These are phyloP conservation scores for Protaetia brevitarsis DNA, from an alignment of 1,140 invertebrate genomes.

Conservation along the genomic window DNA sequence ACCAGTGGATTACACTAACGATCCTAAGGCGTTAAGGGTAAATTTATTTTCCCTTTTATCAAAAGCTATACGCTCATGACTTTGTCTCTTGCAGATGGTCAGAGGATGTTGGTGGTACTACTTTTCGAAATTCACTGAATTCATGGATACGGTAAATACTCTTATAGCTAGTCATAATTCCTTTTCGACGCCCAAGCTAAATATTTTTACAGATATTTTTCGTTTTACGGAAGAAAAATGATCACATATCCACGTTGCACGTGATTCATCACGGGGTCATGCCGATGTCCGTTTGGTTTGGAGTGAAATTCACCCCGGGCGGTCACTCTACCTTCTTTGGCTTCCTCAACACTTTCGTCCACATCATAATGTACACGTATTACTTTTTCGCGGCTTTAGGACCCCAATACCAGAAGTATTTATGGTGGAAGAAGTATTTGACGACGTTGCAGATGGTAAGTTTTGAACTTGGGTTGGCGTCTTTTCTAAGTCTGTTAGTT, in stretches of 20 bases:
- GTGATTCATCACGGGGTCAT: constrained; percentile 96
- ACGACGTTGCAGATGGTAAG: constrained; percentile 81
- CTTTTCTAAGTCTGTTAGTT: no score
- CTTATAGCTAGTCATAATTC: no score
- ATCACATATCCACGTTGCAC: constrained; percentile 89
- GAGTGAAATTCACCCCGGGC: constrained; percentile 87
- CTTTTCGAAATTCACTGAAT: constrained; percentile 93
- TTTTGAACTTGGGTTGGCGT: no score
- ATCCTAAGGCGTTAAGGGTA: constrained; percentile 79
- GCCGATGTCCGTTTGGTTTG: constrained; percentile 96
- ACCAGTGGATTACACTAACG: constrained; percentile 87
- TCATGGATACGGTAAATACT: constrained; percentile 88
- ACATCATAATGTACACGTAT: constrained; percentile 85
- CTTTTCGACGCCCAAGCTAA: no score
- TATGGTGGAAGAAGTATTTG: constrained; percentile 93
- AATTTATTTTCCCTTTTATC: constrained; percentile 35
- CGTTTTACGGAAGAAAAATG: constrained; percentile 88
- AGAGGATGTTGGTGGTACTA: constrained; percentile 96
- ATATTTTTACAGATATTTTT: constrained; percentile 77
- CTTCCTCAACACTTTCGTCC: constrained; percentile 82
- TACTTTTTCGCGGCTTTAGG: constrained; percentile 86
- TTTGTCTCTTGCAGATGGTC: constrained; percentile 70
- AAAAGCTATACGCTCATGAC: background rate
- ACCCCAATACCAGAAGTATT: constrained; percentile 73
- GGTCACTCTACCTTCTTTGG: constrained; percentile 84